A percentile compares a stretch with the other conserved stretches of the same genome.
Conservation (phyloP, 2,113 vertebrate genomes). For the Lycaon pictus region DNA sequence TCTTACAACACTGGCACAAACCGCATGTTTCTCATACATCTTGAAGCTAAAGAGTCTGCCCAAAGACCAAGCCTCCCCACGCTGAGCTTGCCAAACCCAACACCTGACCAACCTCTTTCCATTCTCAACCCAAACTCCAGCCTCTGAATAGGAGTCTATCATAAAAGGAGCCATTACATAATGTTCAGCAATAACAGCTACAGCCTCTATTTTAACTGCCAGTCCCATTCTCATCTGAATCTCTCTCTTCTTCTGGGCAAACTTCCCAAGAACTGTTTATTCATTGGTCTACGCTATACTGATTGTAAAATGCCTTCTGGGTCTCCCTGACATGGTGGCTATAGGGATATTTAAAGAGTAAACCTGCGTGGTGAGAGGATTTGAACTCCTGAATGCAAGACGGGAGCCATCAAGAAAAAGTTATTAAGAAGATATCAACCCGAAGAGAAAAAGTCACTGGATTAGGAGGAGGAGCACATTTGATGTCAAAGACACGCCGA, state of each 20-base stretch:
- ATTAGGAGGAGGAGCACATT: background rate
- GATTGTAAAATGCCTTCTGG: background rate
- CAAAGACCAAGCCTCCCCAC: background rate
- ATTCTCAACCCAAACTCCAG: background rate
- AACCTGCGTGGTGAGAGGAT: background rate
- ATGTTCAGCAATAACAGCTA: background rate
- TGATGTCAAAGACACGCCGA: background rate
- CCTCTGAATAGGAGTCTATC: background rate
- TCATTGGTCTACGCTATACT: background rate
- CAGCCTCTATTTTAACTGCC: background rate
- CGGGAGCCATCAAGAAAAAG: background rate
- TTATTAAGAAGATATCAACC: constrained; percentile 35
- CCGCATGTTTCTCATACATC: background rate
- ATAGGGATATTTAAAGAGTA: background rate
- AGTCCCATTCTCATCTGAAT: constrained; percentile 3
- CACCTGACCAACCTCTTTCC: background rate
- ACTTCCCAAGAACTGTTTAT: background rate
- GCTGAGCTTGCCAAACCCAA: background rate
- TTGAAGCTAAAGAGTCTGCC: background rate
- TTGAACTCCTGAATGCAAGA: background rate
- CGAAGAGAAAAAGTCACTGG: constrained; percentile 45
- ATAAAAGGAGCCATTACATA: background rate
- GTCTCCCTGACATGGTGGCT: background rate
- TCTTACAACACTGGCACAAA: background rate
- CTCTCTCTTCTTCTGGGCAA: background rate